Evolutionary conservation across 2,888 invertebrate genomes (phyloP), one percentile per base, ranked within the genome.

Genomic region (Ennomos quercinarius): DNA sequence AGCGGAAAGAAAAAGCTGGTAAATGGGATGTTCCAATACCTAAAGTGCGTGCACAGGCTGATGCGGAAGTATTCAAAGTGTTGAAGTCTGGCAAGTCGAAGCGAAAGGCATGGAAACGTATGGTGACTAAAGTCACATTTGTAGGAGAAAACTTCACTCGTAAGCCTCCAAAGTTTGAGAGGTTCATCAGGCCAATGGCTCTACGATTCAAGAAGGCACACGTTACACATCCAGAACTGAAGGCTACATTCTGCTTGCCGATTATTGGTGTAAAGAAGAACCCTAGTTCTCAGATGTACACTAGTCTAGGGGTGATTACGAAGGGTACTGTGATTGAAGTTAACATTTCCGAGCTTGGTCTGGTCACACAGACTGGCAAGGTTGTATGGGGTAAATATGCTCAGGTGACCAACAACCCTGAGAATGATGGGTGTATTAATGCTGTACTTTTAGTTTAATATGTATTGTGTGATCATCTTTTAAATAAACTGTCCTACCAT

Each of bases 351-450:
- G 99, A 99, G 89, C 93, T 99, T 64, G 99, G 99, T 93, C 93
- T 99, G 64, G 99, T 99, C 1, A 99, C 99, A 0, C 99, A 99
- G 85, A 97, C 98, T 9, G 99, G 99, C 61, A 99, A 99, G 94
- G 99, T 99, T 47, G 98, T 99, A 0, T 99, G 99, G 99, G 99
- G 99, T 60, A 99, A 99, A 93, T 99, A 98, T 84, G 99, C 99
- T 0, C 99, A 99, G 90, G 99, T 99, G 12, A 99, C 99, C 0
- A 99, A 99, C 88, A 98, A 99, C 91, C 99, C 99, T 0, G 99
- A 99, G 88, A 99, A 99, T 91, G 99, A 99, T 94, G 99, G 99
- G 12, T 99, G 99, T 81, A 99, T 99, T 61, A 99, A 99, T 93
- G 99, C 99, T 81, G 98, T 99, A 62, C 94, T 99, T 63, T 94